Base-by-base conservation (phyloP, 2,888 invertebrate species). In the Drosophila nr. perissopoda region DNA sequence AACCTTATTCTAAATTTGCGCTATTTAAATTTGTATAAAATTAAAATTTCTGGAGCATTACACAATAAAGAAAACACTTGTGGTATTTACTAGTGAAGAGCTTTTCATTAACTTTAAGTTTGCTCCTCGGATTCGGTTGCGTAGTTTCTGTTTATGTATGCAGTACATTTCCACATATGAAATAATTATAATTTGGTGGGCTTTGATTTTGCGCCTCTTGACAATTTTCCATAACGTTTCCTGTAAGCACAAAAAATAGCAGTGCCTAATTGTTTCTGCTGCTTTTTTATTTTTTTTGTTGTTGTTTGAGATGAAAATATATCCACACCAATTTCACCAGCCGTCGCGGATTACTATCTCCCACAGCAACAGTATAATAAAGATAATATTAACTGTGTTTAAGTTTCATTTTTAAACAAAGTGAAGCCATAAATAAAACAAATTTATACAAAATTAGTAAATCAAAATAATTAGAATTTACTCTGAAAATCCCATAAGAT, bases 151-250 rank as follows among this genome's bases (percentile, higher is more conserved):
- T 71, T 88, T 86, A 70, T 66, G 75, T 74, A 76, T 84, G 75
- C 83, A 69, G 67, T 71, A 69, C 87, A 81, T 73, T 75, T 81
- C 78, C 81, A 73, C 81, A 75, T 78, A 83, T 88, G 79, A 85
- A 88, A 84, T 85, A 85, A 88, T 85, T 88, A 85, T 81, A 85
- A 88, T 88, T 86, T 86, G 60, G 84, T 76, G 79, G 84, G 85
- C 87, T 85, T 85, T 85, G 89, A 85, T 88, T 83, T 83, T 83
- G 64, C 69, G 74, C 60, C 89, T 79, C 87, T 81, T 86, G 67
- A 83, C 73, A 88, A 84, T 88, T 88, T 83, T 76, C 73, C 73
- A 58, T 79, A 33, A 76, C 69, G 63, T 70, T 82, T 79, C 71
- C 83, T 71, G 74, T 73, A 75, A 79, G 80, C 76, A 69, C 64